Conservation (phyloP, 1,140 invertebrate species). For the Anastatus disparis region DNA sequence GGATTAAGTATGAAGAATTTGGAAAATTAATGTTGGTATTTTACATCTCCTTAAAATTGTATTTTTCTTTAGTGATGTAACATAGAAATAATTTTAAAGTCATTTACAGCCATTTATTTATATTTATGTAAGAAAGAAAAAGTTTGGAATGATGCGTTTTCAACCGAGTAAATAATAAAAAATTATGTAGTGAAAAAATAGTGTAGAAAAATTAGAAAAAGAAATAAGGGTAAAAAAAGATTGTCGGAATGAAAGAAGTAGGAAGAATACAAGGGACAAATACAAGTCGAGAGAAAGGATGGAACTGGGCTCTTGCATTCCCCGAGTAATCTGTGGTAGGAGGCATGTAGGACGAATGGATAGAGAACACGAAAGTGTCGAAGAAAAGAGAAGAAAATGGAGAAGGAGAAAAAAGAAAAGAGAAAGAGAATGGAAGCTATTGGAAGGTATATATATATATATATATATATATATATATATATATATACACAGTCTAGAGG, state of each 20-base stretch:
- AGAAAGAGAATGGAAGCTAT: slow-evolving; percentile 14
- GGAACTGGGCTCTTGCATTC: slow-evolving; percentile 52
- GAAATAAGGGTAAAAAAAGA: slow-evolving; percentile 15
- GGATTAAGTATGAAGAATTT: no score
- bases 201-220: slow-evolving; percentile 15
- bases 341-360: slow-evolving; percentile 65
- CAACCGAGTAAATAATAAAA: no score
- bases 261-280: slow-evolving; percentile 36
- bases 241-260: slow-evolving; percentile 33
- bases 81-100: no score
- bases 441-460: no score
- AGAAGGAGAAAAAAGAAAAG: neutral
- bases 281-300: slow-evolving; percentile 47
- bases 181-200: neutral
- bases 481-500: neutral
- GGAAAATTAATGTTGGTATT: no score
- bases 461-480: no score
- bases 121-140: no score
- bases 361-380: slow-evolving; percentile 53
- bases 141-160: no score
- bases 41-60: no score
- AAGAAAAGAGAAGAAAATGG: slow-evolving; percentile 19
- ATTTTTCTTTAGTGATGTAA: no score
- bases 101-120: no score
- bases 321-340: slow-evolving; percentile 62